Evolutionary conservation across 2,113 vertebrate genomes (phyloP).

Genomic region (Sinocyclocheilus maitianheensis): DNA sequence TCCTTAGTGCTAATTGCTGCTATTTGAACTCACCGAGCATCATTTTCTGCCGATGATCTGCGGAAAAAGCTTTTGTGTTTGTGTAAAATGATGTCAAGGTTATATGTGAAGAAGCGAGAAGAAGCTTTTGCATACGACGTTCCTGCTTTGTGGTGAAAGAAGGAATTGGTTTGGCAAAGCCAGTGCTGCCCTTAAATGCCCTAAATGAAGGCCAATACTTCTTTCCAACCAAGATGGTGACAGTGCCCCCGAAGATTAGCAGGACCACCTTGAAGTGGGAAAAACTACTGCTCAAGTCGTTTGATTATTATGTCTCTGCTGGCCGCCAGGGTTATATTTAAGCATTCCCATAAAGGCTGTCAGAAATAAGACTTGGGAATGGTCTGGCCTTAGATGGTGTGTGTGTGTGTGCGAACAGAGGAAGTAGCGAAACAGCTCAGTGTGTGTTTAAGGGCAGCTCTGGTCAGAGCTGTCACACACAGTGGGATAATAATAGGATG

Average conservation of each 20-base stretch:
- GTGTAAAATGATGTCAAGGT: not conserved
- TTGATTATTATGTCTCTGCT: slow-evolving; percentile 77
- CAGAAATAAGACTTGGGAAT: slow-evolving; percentile 78
- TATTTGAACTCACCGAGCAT: not conserved
- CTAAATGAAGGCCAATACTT: slow-evolving; percentile 49
- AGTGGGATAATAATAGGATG: slow-evolving; percentile 78
- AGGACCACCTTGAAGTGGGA: slow-evolving; percentile 76
- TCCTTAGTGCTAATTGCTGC: not conserved
- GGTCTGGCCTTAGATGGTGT: slow-evolving; percentile 64
- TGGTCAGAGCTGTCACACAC: slow-evolving; percentile 77
- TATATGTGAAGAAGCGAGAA: slow-evolving; percentile 4
- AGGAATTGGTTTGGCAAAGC: slow-evolving; percentile 12
- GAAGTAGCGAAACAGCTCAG: slow-evolving; percentile 62
- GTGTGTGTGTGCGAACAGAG: slow-evolving; percentile 47
- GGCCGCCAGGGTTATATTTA: slow-evolving; percentile 79
- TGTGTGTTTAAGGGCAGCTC: slow-evolving; percentile 75
- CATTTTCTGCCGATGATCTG: slow-evolving; percentile 2
- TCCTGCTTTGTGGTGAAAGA: not conserved
- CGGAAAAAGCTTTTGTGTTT: slow-evolving; percentile 6
- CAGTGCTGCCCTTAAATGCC: slow-evolving; percentile 33
- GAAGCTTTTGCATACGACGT: not conserved
- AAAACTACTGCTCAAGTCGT: slow-evolving; percentile 69
- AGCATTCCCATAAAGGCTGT: slow-evolving; percentile 78
- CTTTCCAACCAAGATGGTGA: slow-evolving; percentile 53
- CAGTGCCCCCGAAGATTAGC: slow-evolving; percentile 61